A percentile compares a stretch with the other conserved stretches of the same genome.
These are phyloP conservation scores for Anomalospiza imberbis DNA, from an alignment of 2,797 vertebrate species.

Conservation along the genomic window DNA sequence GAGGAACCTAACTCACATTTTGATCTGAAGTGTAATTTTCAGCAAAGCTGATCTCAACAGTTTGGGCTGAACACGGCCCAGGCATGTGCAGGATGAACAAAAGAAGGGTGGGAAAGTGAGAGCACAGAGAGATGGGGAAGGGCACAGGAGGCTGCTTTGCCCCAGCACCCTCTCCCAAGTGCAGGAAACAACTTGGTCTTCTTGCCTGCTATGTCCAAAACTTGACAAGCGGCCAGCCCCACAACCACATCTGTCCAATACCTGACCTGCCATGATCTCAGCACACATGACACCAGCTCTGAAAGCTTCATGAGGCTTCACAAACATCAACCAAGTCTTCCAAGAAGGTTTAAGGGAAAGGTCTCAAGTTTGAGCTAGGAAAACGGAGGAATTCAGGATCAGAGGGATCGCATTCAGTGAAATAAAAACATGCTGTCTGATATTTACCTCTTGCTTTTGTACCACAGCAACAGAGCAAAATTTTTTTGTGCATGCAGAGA, in stretches of 20 bases:
- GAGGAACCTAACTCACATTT: slow-evolving; percentile 44
- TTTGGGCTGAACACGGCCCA: not conserved
- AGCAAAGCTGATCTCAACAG: slow-evolving; percentile 57
- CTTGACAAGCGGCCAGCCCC: rapidly evolving
- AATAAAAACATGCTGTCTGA: not conserved
- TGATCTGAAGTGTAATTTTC: slow-evolving; percentile 49
- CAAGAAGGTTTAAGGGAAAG: not conserved
- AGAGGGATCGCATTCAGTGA: not conserved
- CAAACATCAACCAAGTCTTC: not conserved
- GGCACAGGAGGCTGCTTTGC: not conserved
- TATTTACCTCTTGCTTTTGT: not conserved
- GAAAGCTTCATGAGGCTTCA: not conserved
- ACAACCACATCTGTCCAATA: not conserved
- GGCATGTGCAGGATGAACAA: slow-evolving; percentile 44
- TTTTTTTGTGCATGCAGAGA: slow-evolving; percentile 16
- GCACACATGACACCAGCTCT: not conserved
- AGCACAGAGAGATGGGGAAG: not conserved
- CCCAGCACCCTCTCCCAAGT: not conserved
- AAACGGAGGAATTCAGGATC: not conserved
- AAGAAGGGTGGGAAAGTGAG: not conserved
- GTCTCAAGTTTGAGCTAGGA: not conserved
- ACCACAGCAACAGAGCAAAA: not conserved
- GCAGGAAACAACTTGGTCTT: not conserved
- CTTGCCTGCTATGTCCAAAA: rapidly evolving
- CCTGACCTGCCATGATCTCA: not conserved